Evolutionary conservation across 2,797 vertebrate genomes (phyloP).

Genomic region (Propithecus deckenii): DNA sequence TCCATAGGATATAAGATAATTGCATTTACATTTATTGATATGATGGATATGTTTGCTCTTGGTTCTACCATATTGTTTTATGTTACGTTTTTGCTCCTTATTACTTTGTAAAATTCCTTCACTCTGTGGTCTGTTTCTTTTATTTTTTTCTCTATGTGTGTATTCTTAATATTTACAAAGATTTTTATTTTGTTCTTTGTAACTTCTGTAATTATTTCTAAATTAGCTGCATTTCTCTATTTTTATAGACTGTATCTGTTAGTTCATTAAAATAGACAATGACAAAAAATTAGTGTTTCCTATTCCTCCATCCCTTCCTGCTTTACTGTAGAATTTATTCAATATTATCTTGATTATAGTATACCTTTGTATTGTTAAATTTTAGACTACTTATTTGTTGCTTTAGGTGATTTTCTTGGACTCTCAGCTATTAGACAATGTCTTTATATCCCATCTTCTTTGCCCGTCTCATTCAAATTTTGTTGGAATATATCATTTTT

Average conservation of each 20-base stretch:
- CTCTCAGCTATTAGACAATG: background rate
- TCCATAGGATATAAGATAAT: too few relatives aligned
- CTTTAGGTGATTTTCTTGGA: background rate
- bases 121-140: too few relatives aligned
- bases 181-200: background rate
- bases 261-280: conserved; percentile 14
- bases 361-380: background rate
- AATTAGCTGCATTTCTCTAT: background rate
- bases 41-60: too few relatives aligned
- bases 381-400: background rate
- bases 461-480: background rate
- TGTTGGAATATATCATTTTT: background rate
- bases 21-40: too few relatives aligned
- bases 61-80: too few relatives aligned
- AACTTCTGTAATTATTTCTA: background rate
- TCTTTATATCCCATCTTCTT: background rate
- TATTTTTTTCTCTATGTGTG: too few relatives aligned
- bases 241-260: background rate
- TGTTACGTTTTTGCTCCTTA: too few relatives aligned
- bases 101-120: too few relatives aligned
- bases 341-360: background rate
- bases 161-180: background rate
- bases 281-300: background rate
- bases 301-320: background rate
- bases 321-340: background rate